These are phyloP conservation scores for Ptychoptera albimana DNA, from an alignment of 2,888 invertebrate species.

Conservation along the genomic window DNA sequence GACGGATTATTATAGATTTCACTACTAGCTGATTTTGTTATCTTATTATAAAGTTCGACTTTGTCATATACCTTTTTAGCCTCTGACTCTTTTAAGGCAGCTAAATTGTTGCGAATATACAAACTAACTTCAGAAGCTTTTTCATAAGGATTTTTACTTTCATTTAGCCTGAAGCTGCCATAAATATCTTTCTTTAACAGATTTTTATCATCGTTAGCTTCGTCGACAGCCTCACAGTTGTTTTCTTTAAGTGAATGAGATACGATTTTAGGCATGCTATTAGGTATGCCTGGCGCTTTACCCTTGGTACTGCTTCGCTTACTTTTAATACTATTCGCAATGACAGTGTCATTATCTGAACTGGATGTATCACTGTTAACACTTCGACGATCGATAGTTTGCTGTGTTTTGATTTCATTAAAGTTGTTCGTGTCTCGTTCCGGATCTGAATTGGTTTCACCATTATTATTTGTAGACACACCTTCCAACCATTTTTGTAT, in stretches of 20 bases:
- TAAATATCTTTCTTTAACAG: background rate
- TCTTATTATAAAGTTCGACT: constrained; percentile 4
- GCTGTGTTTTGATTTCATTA: background rate
- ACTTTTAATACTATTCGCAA: constrained; percentile 8
- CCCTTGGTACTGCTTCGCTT: constrained; percentile 12
- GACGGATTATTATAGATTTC: constrained; percentile 31
- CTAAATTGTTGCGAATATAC: no score
- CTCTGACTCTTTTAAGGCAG: no score
- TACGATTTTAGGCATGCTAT: constrained; percentile 11
- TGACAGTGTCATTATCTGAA: constrained; percentile 13
- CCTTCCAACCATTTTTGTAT: constrained; percentile 63
- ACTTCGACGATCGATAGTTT: no score
- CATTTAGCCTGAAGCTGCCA: background rate
- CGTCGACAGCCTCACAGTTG: background rate
- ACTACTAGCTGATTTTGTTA: background rate
- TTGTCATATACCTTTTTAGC: constrained; percentile 3
- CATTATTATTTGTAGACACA: constrained; percentile 33
- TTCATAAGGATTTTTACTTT: no score
- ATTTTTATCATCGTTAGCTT: background rate
- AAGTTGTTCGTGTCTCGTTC: background rate
- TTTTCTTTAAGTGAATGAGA: constrained; percentile 11
- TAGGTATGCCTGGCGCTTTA: constrained; percentile 16
- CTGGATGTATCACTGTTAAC: constrained; percentile 26
- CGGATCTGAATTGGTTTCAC: constrained; percentile 13
- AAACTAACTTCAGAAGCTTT: no score